Evolutionary conservation across 2,113 vertebrate species (phyloP).

Genomic region (Dasyprocta punctata): DNA sequence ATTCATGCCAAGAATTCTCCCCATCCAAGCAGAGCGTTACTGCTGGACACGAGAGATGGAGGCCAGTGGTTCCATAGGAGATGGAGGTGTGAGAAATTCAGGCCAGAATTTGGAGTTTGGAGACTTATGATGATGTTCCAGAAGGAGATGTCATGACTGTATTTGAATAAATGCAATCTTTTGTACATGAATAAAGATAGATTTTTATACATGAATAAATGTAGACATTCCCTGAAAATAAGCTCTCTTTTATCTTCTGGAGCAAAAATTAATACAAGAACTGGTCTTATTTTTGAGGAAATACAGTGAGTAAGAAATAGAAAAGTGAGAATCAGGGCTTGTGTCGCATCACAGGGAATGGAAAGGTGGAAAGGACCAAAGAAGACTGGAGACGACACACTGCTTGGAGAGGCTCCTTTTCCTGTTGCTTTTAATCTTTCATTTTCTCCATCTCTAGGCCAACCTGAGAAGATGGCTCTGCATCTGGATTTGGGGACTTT

Average conservation of each 20-base stretch:
- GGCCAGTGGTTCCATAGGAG: neutral
- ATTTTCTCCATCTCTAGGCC: too few relatives aligned
- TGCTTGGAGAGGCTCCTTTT: accelerated
- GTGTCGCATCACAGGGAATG: accelerated
- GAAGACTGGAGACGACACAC: accelerated
- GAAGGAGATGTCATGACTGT: neutral
- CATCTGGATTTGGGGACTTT: too few relatives aligned
- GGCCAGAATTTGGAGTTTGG: neutral
- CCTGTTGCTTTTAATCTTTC: accelerated
- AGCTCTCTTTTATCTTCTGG: neutral
- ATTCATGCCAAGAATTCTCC: too few relatives aligned
- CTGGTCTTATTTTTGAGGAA: neutral
- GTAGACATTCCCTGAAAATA: neutral
- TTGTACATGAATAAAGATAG: neutral
- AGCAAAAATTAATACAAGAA: neutral
- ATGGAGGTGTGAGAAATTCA: neutral
- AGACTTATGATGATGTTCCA: neutral
- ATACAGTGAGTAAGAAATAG: neutral
- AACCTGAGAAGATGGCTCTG: neutral
- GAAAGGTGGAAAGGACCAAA: neutral
- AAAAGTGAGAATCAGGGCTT: accelerated
- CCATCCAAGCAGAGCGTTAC: neutral
- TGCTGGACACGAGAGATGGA: neutral
- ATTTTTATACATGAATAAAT: neutral
- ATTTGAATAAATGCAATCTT: neutral